phyloP scores from a whole-genome alignment of 2,797 vertebrate species.

The Cetoscarus ocellatus region DNA sequence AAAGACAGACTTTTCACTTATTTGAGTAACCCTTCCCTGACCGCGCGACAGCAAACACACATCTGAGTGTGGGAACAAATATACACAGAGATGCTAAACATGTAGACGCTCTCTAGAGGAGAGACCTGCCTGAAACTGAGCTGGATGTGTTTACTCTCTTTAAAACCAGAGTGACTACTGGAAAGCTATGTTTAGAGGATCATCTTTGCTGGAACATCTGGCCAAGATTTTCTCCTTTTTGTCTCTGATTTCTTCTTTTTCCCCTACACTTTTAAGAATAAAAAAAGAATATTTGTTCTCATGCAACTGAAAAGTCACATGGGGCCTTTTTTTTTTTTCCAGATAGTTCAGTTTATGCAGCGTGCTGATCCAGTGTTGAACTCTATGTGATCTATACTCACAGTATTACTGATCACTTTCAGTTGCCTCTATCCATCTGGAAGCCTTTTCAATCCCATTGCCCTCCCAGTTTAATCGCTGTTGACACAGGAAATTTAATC shows the following conservation, averaged over 20 bases:
- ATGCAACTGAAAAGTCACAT: conserved; percentile 15
- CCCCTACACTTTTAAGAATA: conserved; percentile 14
- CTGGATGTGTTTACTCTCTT: conserved; percentile 45
- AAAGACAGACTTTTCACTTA: conserved; percentile 64
- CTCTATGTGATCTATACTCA: conserved; percentile 62
- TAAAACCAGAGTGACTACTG: conserved; percentile 42
- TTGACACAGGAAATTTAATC: conserved; percentile 79
- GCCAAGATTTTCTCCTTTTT: conserved; percentile 63
- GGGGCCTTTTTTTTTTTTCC: conserved; percentile 37
- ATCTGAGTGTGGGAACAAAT: conserved; percentile 48
- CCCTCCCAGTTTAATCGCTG: conserved; percentile 64
- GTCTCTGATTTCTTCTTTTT: conserved; percentile 50
- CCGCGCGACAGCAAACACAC: conserved; percentile 45
- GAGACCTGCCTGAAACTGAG: conserved; percentile 45
- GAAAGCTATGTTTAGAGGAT: conserved; percentile 66
- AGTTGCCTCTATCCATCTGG: conserved; percentile 67
- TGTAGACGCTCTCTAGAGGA: conserved; percentile 21
- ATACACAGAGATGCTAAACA: conserved; percentile 34
- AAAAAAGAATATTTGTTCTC: conserved; percentile 14
- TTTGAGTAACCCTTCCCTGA: conserved; percentile 68
- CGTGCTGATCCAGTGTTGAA: conserved; percentile 32
- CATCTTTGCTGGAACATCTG: conserved; percentile 76
- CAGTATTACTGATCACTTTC: conserved; percentile 74
- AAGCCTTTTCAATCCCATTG: conserved; percentile 59
- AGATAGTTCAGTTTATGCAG: conserved; percentile 22